Conservation (phyloP, 1,140 invertebrate species). For the Drosophila mauritiana region DNA sequence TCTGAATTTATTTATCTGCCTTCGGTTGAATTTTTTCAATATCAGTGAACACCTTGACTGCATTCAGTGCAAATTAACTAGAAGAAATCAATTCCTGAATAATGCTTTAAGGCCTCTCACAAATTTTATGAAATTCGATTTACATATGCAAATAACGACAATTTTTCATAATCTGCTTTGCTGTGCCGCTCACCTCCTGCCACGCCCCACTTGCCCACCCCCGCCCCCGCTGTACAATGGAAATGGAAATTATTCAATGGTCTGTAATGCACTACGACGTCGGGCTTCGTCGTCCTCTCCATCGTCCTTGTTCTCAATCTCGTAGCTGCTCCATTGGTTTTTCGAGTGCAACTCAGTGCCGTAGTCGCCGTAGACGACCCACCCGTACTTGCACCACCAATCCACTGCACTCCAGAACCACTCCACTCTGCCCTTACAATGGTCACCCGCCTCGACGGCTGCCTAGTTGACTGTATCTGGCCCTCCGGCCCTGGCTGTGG, state of each 20-base stretch:
- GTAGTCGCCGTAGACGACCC: slow-evolving; percentile 13
- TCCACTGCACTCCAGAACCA: slow-evolving; percentile 9
- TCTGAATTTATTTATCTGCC: slow-evolving; percentile 9
- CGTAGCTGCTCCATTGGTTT: slow-evolving; percentile 72
- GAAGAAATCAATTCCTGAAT: slow-evolving; percentile 47
- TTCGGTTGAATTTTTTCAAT: slow-evolving; percentile 16
- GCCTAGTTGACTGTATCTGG: slow-evolving; percentile 80
- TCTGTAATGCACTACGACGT: slow-evolving; percentile 75
- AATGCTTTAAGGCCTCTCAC: slow-evolving; percentile 73
- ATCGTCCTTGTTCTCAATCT: slow-evolving; percentile 39
- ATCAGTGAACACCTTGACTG: slow-evolving; percentile 33
- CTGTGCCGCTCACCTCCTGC: slow-evolving; percentile 13
- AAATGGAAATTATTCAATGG: slow-evolving; percentile 85
- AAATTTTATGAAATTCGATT: slow-evolving; percentile 84
- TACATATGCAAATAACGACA: slow-evolving; percentile 84
- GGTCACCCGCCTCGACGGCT: slow-evolving; percentile 74
- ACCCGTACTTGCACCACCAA: slow-evolving; percentile 15
- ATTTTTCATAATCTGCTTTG: slow-evolving; percentile 84
- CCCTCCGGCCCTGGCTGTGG: slow-evolving; percentile 5
- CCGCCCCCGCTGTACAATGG: slow-evolving; percentile 63
- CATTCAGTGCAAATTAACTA: slow-evolving; percentile 38
- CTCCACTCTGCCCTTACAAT: slow-evolving; percentile 57
- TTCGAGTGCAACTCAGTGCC: slow-evolving; percentile 65
- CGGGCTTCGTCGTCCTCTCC: slow-evolving; percentile 34
- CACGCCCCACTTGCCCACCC: neutral